Base-by-base conservation (phyloP, 2,888 invertebrate species). In the Arrhopalites spinosus region DNA sequence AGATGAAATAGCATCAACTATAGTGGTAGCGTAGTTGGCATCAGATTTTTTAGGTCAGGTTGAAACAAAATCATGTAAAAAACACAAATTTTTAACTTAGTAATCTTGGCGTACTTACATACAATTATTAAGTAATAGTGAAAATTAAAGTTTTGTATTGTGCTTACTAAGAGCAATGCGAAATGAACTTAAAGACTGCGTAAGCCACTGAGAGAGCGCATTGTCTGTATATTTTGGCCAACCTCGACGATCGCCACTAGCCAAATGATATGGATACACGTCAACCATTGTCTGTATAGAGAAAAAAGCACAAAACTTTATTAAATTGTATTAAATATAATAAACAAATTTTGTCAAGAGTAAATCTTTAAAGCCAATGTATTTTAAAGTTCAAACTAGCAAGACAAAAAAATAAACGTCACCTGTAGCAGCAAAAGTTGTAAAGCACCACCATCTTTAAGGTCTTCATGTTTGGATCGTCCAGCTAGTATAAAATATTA, bases 261-360 rank as follows among this genome's bases (percentile, higher is more conserved):
- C 96, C 84, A 94, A 89, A 86, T 98, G 97, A 87, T 96, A 98
- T 0, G 99, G 98, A 87, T 98, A 99, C 84, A 94, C 92, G 86
- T 99, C 98, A 0, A 97, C 88, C 78, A 84, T 83, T 11, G 80
- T 84, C 87, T 93, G 93, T 87, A 93, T 27, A 61, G 27, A 36
- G 30, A 61, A 29, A 50, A 23, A 30, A 50, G 47, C 43, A 29
- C 17, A 50, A n/a, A 50, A 8, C 15, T 3, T 50, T 50, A 50
- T 50, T 5, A 45, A 45, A 45, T 45, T 45, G 7, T 7, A 11
- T 45, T 45, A 11, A 45, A 11, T 15, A 45, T 45, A 45, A 15
- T 15, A 11, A 11, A 45, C 15, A 15, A 45, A 45, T 45, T 11
- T 11, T n/a, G 45, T 11, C 15, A 15, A 45, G 15, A 45, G 7